Evolutionary conservation across 2,888 invertebrate genomes (phyloP).

Genomic region (Panzeria rudis): DNA sequence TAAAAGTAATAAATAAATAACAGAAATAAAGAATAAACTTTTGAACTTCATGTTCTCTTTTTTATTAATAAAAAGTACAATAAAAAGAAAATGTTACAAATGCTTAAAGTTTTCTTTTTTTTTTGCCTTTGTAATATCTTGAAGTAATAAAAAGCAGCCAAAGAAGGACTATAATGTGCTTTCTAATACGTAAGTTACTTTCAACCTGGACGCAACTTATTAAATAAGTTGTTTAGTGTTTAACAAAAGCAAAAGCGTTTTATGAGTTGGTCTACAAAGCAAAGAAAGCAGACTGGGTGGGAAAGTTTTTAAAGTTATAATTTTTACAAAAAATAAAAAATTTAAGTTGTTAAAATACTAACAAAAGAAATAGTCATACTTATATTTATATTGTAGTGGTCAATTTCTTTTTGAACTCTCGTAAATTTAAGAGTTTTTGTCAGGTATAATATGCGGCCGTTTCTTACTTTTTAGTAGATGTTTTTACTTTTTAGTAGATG

Average conservation of each 20-base stretch:
- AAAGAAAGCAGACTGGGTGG: neutral
- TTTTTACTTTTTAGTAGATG: no score
- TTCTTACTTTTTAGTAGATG: no score
- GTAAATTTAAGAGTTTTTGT: no score
- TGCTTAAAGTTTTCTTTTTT: neutral
- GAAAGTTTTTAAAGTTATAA: neutral
- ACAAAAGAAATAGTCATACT: no score
- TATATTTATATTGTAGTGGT: no score
- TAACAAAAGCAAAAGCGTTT: neutral
- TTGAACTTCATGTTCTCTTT: neutral
- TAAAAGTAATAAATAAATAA: slow-evolving; percentile 50
- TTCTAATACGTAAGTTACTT: neutral
- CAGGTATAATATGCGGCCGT: no score
- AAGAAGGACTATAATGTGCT: neutral
- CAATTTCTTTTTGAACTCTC: no score
- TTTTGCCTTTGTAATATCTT: neutral
- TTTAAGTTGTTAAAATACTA: neutral
- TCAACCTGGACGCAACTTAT: slow-evolving; percentile 9
- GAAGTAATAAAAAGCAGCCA: neutral
- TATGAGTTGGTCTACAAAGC: neutral
- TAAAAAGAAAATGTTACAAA: neutral
- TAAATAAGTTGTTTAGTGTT: neutral
- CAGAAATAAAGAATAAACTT: slow-evolving; percentile 32
- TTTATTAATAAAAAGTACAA: neutral
- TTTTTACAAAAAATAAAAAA: neutral